Evolutionary conservation across 1,140 invertebrate genomes (phyloP).

Genomic region (Spodoptera litura): DNA sequence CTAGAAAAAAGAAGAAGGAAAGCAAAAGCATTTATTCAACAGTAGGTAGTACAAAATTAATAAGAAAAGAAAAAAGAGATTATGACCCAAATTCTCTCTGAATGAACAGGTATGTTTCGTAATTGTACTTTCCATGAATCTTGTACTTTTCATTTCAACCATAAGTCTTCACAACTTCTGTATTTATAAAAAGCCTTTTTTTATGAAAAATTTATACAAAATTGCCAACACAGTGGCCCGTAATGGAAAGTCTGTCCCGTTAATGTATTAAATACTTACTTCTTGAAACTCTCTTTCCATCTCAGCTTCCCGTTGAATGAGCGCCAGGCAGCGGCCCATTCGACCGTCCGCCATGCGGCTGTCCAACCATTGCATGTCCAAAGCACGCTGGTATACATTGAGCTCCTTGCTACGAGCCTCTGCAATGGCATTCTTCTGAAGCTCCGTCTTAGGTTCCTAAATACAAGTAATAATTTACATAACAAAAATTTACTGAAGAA

Average conservation of each 20-base stretch:
- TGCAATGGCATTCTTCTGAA: constrained; percentile 72
- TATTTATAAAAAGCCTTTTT: no score
- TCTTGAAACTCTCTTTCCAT: constrained; percentile 81
- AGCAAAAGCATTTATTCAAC: background rate
- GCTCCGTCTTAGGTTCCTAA: constrained; percentile 74
- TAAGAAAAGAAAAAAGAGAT: background rate
- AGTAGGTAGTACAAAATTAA: background rate
- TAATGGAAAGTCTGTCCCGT: no score
- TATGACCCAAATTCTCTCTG: no score
- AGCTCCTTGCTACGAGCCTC: constrained; percentile 67
- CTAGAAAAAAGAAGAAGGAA: constrained; percentile 50
- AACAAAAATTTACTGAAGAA: background rate
- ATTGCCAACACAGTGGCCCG: no score
- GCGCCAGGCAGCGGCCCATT: constrained; percentile 74
- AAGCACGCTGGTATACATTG: constrained; percentile 69
- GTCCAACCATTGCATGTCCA: constrained; percentile 80
- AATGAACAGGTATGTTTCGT: no score
- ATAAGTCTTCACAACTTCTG: no score
- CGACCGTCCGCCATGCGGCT: constrained; percentile 78
- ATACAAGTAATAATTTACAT: background rate
- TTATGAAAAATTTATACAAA: no score
- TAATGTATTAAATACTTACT: constrained; percentile 53
- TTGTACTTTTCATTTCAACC: no score
- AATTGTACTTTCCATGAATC: no score
- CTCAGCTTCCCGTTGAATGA: constrained; percentile 73